Base-by-base conservation (phyloP, 1,140 invertebrate species). In the Euwallacea similis region DNA sequence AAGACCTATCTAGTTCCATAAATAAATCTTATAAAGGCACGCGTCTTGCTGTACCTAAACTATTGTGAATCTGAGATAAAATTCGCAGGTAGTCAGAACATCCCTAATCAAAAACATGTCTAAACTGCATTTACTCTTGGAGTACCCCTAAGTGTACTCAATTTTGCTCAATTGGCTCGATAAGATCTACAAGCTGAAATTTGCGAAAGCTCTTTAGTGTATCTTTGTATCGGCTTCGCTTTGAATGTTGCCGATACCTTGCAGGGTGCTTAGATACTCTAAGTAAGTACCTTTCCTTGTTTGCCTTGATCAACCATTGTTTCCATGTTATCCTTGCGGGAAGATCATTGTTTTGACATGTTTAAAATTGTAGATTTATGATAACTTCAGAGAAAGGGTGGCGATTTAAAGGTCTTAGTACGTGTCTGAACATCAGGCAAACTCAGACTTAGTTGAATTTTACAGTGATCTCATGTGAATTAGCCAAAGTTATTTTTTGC, bases 211-310 rank as follows among this genome's bases (percentile, higher is more conserved):
- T 50, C 46, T 50, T 50, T 50, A 50, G 46, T 50, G 6, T 2
- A 10, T 50, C 46, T 50, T 50, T 50, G 46, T 50, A 50, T 13
- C 46, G 46, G 9, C 46, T 50, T 50, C 46, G 13, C 46, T 50
- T 50, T 50, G 46, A 50, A 50, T 11, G 9, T 50, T 13, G 13
- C 46, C 46, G 46, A 13, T 13, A 50, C 13, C 21, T 33, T 33
- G 21, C 46, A 50, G 46, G 9, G 13, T 11, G 9, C 9, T 10
- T 11, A 50, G 46, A 13, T 50, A 50, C 46, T 50, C 6, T 50
- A 50, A 13, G 46, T 50, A 50, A 50, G 46, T 50, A 50, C 46
- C 46, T 50, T 50, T 13, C 13, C 46, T 50, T 50, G 46, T 50
- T 50, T 11, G 9, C 13, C 13, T 50, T 11, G 46, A 13, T 10